Evolutionary conservation across 2,113 vertebrate genomes (phyloP), one percentile per base, ranked within the genome.

Genomic region (Seriola aureovittata): DNA sequence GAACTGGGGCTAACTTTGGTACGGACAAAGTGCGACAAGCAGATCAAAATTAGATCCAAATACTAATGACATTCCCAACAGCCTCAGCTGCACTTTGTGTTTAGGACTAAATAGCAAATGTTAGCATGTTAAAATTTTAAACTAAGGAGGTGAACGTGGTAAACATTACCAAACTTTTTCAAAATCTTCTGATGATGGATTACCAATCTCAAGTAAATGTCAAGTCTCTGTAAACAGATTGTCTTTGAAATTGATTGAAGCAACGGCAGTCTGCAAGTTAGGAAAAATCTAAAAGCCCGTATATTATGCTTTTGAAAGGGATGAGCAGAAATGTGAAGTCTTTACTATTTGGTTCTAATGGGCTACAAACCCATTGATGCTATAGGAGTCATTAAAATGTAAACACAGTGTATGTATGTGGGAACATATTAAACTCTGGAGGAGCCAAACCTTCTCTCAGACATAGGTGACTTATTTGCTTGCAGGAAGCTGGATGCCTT

Each of bases 401-500:
- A 11, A 8, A 42, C 10, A 42, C 40, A 42, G 40, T 42, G 21
- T n/a, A 9, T 29, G 23, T 29, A 25, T 65, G 17, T 12, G 66
- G 59, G 54, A 75, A 3, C 6, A 59, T 23, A n/a, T 5, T 48
- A n/a, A 63, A 19, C 59, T 66, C 17, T 21, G 2, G 17, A 21
- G 1, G 36, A 73, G 36, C 34, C 25, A 14, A 78, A 50, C 21
- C 4, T 44, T 75, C 17, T 34, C 58, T 44, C 4, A 40, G 21
- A 52, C 2, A 1, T 44, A 48, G 16, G 52, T 23, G 2, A 34
- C 73, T n/a, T 55, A 1, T 67, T 63, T 76, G 19, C 44, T 4
- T 52, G 75, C 90, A 99, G 98, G 94, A 99, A 98, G 91, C 94
- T 99, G 91, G 98, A 99, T 0, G 98, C 98, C 83, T 99, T 99